Conservation (phyloP, 2,113 vertebrate genomes). For the Pseudolaguvia tuberculata region DNA sequence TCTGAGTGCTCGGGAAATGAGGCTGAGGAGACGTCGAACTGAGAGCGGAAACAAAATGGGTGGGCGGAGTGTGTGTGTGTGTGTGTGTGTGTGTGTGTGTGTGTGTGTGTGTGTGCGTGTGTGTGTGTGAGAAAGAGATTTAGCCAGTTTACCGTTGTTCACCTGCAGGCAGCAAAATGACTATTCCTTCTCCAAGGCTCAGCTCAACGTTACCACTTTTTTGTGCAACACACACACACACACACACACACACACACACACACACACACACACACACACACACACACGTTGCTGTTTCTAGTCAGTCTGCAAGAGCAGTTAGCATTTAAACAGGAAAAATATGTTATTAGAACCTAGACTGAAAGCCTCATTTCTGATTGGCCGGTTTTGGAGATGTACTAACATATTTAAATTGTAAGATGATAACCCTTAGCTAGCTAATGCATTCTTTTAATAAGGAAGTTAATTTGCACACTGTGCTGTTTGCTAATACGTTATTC, state of each 20-base stretch:
- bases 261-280: slow-evolving; percentile 25
- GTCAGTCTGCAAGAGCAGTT: not conserved
- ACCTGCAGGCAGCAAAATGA: slow-evolving; percentile 31
- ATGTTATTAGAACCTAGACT: not conserved
- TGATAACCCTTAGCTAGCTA: not conserved
- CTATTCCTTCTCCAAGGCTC: not conserved
- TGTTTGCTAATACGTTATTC: too few relatives aligned
- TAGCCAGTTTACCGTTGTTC: slow-evolving; percentile 33
- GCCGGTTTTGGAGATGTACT: not conserved
- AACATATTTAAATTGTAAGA: not conserved
- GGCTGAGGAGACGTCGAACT: slow-evolving; percentile 11
- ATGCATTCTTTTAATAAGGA: not conserved
- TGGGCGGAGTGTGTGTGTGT: slow-evolving; percentile 6
- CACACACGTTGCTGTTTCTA: not conserved
- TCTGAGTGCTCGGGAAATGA: slow-evolving; percentile 31
- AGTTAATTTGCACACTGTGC: not conserved
- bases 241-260: too few relatives aligned
- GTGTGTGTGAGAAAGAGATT: slow-evolving; percentile 13
- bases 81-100: slow-evolving; percentile 12
- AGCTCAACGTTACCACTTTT: slow-evolving; percentile 24
- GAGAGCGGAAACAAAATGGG: slow-evolving; percentile 14
- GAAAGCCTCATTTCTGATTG: not conserved
- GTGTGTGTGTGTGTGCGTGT: slow-evolving; percentile 11
- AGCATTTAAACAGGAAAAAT: too few relatives aligned
- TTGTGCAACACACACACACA: too few relatives aligned